Conservation (phyloP, 2,888 invertebrate species). For the Tanytarsus gracilentus region DNA sequence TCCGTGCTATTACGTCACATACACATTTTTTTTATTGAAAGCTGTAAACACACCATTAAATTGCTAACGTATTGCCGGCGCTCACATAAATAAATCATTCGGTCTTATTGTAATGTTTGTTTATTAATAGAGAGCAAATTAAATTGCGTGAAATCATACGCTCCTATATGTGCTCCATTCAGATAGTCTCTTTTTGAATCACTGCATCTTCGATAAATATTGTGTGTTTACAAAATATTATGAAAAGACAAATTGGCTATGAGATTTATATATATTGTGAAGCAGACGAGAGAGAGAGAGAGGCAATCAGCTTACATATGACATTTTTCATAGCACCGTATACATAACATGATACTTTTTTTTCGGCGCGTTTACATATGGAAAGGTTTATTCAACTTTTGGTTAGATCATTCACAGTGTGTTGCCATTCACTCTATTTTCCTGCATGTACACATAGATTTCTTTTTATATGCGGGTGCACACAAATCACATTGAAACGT, state of each 20-base stretch:
- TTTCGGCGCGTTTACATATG: not conserved
- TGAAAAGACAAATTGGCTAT: conserved; percentile 9
- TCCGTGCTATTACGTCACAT: conserved; percentile 21
- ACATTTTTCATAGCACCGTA: conserved; percentile 9
- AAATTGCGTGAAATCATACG: conserved; percentile 10
- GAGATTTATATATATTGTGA: conserved; percentile 5
- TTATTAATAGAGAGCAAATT: conserved; percentile 6
- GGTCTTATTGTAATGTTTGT: not conserved
- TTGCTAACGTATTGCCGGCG: not conserved
- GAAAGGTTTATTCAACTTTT: conserved; percentile 26
- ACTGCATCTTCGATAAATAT: not conserved
- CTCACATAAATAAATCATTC: conserved; percentile 4
- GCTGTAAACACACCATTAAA: conserved; percentile 7
- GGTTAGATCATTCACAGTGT: conserved; percentile 9
- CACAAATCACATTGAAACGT: not conserved
- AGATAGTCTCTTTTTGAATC: too few relatives aligned
- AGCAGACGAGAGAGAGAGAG: not conserved
- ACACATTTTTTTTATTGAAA: not conserved
- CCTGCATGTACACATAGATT: not conserved
- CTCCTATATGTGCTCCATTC: too few relatives aligned
- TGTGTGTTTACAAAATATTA: not conserved
- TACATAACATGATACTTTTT: not conserved
- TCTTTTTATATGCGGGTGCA: conserved; percentile 1
- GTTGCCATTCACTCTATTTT: not conserved
- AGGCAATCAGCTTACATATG: not conserved